Evolutionary conservation across 2,797 vertebrate genomes (phyloP), one percentile per base, ranked within the genome.

Genomic region (Gambelia wislizenii): DNA sequence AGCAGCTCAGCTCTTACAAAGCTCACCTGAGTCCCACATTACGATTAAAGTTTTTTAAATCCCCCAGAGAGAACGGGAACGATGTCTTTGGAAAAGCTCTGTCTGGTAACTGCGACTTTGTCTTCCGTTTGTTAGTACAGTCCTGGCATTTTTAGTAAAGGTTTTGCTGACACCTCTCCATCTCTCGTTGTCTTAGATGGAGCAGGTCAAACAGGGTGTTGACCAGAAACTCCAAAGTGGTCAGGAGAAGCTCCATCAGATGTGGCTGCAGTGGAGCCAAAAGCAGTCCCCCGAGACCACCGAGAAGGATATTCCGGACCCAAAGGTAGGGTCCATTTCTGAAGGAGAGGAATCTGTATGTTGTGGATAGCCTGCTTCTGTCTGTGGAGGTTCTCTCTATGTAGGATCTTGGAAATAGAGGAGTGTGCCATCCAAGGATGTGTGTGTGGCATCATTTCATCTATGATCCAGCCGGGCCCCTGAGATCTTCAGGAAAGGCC

Each of bases 261-360:
- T 96, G 56, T 97, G 96, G 96, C 36, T 89, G 75, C 94, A 94
- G n/a, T 97, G 96, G 96, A 95, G 72, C 44, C 92, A 85, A 59
- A 94, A 89, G 64, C 47, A 92, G 33, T 82, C 81, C 0, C 18
- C 75, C 0, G 64, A 78, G 6, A 0, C 67, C 83, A 39, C 78
- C 9, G 67, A 85, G 6, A 47, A 87, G 75, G 76, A 42, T 1
- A 44, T 25, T 1, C 8, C 87, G 83, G 79, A 96, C 54, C 94
- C 95, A 0, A 92, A 93, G 93, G 96, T 93, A 85, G 10, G 89
- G 47, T 67, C 84, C 44, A 25, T 9, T 5, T 16, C 3, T 9
- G 3, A 9, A 22, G 52, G 7, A 36, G 6, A 67, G 22, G 33
- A 2, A 33, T 67, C 27, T 67, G 27, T 9, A 59, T 22, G 9